A percentile compares a stretch with the other conserved stretches of the same genome.
Conservation (phyloP, 2,888 invertebrate genomes). For the Notocelia uddmanniana region DNA sequence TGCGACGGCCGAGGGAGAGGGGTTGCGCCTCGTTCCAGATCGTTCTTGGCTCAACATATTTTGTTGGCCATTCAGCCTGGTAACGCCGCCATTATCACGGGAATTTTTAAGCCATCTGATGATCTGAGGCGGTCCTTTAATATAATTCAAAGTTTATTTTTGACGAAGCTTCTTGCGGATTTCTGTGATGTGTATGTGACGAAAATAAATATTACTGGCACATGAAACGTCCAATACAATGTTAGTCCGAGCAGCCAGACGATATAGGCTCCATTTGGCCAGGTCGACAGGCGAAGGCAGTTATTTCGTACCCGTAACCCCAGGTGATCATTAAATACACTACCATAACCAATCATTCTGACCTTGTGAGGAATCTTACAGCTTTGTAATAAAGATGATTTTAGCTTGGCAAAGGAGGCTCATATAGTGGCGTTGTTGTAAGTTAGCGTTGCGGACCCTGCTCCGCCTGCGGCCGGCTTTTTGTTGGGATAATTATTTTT, state of each 20-base stretch:
- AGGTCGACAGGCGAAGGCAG: slow-evolving; percentile 37
- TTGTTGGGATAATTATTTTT: slow-evolving; percentile 44
- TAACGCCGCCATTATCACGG: too few species aligned
- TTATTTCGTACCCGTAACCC: slow-evolving; percentile 38
- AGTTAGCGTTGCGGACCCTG: slow-evolving; percentile 15
- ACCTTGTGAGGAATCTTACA: not conserved
- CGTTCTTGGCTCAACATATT: too few species aligned
- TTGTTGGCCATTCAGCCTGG: too few species aligned
- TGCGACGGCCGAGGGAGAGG: too few species aligned
- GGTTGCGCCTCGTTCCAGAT: too few species aligned
- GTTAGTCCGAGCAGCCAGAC: not conserved
- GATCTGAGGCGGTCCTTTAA: too few species aligned
- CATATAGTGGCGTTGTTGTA: slow-evolving; percentile 5
- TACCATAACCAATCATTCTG: slow-evolving; percentile 6
- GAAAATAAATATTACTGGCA: too few species aligned
- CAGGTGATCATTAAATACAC: slow-evolving; percentile 35
- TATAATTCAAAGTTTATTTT: too few species aligned
- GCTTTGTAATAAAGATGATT: not conserved
- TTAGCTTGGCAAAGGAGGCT: not conserved
- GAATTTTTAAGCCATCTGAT: too few species aligned
- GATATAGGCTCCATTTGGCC: slow-evolving; percentile 29
- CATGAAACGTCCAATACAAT: slow-evolving; percentile 21
- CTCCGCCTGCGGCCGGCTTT: slow-evolving; percentile 27
- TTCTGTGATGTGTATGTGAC: too few species aligned
- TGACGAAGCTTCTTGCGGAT: too few species aligned